Base-by-base conservation (phyloP, 1,140 invertebrate species). In the Hypothenemus hampei region DNA sequence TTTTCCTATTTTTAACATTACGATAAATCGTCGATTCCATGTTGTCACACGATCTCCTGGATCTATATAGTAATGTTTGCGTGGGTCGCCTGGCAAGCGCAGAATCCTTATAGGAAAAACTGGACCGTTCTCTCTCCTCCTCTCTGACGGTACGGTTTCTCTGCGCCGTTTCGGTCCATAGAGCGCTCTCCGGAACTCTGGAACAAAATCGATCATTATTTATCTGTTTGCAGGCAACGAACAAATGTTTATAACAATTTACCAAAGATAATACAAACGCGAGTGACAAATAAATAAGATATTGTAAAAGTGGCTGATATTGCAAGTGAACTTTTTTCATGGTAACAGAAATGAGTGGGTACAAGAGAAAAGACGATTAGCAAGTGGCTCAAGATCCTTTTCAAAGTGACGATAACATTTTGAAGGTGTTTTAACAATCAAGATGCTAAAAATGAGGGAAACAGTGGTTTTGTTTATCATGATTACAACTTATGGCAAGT, bases 41-140 rank as follows among this genome's bases (percentile, higher is more conserved):
- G 23, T 51, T 51, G 48, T 51, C 19, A 40, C 47, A 33, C 52
- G 24, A 39, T 18, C n/a, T n/a, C 52, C 52, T 54, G 52, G 31
- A 46, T 46, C 20, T 13, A 39, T n/a, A n/a, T 54, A 46, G 31
- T 37, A 46, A 41, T 37, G n/a, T 23, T 41, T 55, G 54, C 54
- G 54, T 57, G 46, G 54, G 54, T n/a, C 29, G 31, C 20, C 6
- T 20, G 43, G 18, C 11, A 31, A 35, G 52, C 52, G 54, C 54
- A 57, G 54, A 57, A 57, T 57, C 54, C 54, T 6, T 44, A 46
- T n/a, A n/a, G n/a, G n/a, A n/a, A n/a, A n/a, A n/a, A 23, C 45
- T 43, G 54, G 54, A 57, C 54, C 46, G 46, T 10, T 31, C 8
- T 3, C 19, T 22, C 23, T 26, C 19, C n/a, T 57, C 43, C 40